Percentiles rank a stretch among this genome's conserved stretches.
Conservation (phyloP, 2,113 vertebrate genomes). For the Azemiops feae region DNA sequence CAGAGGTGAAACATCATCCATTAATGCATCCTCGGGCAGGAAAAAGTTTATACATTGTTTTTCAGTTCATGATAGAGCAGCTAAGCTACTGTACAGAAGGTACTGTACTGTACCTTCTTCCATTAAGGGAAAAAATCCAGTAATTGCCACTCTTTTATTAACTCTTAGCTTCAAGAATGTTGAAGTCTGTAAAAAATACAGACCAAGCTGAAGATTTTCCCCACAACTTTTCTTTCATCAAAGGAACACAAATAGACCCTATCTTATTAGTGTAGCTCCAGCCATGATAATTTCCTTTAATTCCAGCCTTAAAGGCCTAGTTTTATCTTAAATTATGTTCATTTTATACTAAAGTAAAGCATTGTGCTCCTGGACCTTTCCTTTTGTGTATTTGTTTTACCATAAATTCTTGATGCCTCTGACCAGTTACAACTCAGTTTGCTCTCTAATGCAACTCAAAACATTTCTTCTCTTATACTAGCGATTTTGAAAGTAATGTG, state of each 20-base stretch:
- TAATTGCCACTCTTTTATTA: not conserved
- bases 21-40: not conserved
- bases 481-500: not conserved
- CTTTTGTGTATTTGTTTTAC: not conserved
- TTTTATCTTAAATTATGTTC: not conserved
- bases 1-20: not conserved
- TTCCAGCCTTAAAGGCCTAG: not conserved
- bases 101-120: too few species aligned
- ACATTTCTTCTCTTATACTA: not conserved
- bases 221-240: not conserved
- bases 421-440: not conserved
- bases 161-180: not conserved
- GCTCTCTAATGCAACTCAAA: not conserved
- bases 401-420: not conserved
- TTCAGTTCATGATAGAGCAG: not conserved
- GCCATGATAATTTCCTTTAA: constrained; percentile 20
- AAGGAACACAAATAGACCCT: constrained; percentile 10
- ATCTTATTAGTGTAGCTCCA: not conserved
- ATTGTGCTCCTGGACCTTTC: not conserved
- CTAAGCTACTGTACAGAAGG: not conserved
- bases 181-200: not conserved
- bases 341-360: not conserved
- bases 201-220: not conserved
- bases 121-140: not conserved
- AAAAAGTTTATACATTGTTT: not conserved